Base-by-base conservation (phyloP, 1,140 invertebrate genomes). In the Augochlora pura region DNA sequence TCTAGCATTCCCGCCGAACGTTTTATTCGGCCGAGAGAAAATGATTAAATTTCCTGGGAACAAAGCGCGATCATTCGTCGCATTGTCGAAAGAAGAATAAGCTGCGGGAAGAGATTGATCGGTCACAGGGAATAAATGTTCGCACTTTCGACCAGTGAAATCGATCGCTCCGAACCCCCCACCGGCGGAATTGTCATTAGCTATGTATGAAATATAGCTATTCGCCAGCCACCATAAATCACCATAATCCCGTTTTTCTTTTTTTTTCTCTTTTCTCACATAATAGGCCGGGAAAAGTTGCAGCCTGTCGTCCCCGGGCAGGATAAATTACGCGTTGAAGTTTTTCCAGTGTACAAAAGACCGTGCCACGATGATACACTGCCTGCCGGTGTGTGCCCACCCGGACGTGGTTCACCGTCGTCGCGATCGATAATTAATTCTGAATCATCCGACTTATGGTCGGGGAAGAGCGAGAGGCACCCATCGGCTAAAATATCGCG, bases 271-370 rank as follows among this genome's bases (percentile, higher is more conserved):
- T 7, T 4, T 46, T 46, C 74, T 74, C 66, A 74, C 70, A 38
- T 60, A 70, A 73, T 79, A 73, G 70, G 54, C 70, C 62, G 21
- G 62, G 63, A 60, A 79, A 79, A 79, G 69, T 79, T 66, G 69
- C 62, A 79, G 46, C 7, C 62, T 60, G 77, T 74, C 70, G 60
- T 74, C 69, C 57, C 25, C 38, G n/a, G n/a, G 52, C 62, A 2
- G 70, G 77, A 79, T 79, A 72, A 79, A 79, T 79, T 79, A 66
- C 60, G 52, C 63, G 12, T 23, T 23, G 62, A 49, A 59, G 25
- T 66, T 79, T 49, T 62, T 23, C 14, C n/a, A 0, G 4, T 14
- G 27, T 18, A 69, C 3, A 49, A 77, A 69, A 42, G n/a, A 27
- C 74, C 7, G 42, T 16, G 32, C 52, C 12, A n/a, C 64, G 23